Evolutionary conservation across 2,113 vertebrate genomes (phyloP).

Genomic region (rat (Rattus norvegicus)): DNA sequence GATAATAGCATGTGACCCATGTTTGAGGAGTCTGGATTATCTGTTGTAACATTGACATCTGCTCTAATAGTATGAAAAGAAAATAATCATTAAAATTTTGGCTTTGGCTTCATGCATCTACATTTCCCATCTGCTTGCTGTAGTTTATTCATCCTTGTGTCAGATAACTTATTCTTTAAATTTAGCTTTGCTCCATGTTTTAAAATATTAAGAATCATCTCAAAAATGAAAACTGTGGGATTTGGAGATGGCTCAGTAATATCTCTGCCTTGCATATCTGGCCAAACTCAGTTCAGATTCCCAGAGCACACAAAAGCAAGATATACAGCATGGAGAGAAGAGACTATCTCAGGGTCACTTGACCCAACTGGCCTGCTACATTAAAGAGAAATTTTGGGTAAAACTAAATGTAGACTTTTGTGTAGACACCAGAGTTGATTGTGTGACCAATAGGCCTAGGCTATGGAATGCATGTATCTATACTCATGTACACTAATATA

Average conservation of each 20-base stretch:
- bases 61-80: neutral
- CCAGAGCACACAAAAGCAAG: neutral
- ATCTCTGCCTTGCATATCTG: neutral
- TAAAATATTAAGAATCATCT: neutral
- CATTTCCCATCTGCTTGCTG: fast-evolving
- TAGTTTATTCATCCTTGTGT: neutral
- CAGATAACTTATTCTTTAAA: neutral
- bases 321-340: neutral
- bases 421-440: neutral
- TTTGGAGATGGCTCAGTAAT: neutral
- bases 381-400: neutral
- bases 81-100: neutral
- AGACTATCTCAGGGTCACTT: no score
- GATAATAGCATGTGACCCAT: neutral
- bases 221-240: neutral
- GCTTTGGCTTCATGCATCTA: neutral
- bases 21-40: neutral
- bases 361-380: neutral
- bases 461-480: neutral
- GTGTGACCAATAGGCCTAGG: neutral
- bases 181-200: neutral
- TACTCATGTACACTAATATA: neutral
- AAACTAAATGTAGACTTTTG: neutral
- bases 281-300: neutral
- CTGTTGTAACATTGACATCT: neutral